Conservation (phyloP, 2,888 invertebrate species). For the Dascillus cervinus region DNA sequence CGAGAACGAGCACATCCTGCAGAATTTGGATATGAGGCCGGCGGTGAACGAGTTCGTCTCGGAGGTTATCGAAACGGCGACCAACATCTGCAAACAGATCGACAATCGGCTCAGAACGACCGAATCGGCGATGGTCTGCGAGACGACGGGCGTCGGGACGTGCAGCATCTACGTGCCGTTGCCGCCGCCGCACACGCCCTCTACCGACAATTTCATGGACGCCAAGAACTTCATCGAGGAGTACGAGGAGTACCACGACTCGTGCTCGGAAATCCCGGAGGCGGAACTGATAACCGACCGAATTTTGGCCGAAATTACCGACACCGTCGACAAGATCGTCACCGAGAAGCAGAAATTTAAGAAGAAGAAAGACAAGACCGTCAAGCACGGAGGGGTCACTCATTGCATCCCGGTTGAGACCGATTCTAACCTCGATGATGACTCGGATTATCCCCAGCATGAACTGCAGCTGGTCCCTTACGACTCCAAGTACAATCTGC, state of each 20-base stretch:
- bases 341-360: slow-evolving; percentile 19
- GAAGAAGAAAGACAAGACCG: slow-evolving; percentile 33
- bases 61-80: slow-evolving; percentile 16
- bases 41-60: slow-evolving; percentile 24
- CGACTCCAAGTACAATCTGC: slow-evolving; percentile 39
- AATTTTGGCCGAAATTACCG: slow-evolving; percentile 22
- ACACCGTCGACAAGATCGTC: slow-evolving; percentile 19
- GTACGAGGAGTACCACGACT: slow-evolving; percentile 41
- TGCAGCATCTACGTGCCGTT: slow-evolving; percentile 31
- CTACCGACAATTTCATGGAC: slow-evolving; percentile 31
- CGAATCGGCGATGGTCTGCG: slow-evolving; percentile 1
- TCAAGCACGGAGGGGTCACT: slow-evolving; percentile 40
- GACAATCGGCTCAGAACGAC: slow-evolving; percentile 11
- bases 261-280: slow-evolving; percentile 38
- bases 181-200: slow-evolving; percentile 32
- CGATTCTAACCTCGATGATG: slow-evolving; percentile 40
- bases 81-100: slow-evolving; percentile 15
- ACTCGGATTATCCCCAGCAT: slow-evolving; percentile 34
- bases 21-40: slow-evolving; percentile 18
- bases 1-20: slow-evolving; percentile 5
- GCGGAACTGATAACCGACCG: slow-evolving; percentile 27
- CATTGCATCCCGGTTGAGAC: slow-evolving; percentile 38
- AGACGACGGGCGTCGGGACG: slow-evolving; percentile 1
- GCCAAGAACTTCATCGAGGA: slow-evolving; percentile 40
- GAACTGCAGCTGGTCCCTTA: slow-evolving; percentile 38